Base-by-base conservation (phyloP, 64 coral and sea anemone genomes). In the Trachythela sp. region DNA sequence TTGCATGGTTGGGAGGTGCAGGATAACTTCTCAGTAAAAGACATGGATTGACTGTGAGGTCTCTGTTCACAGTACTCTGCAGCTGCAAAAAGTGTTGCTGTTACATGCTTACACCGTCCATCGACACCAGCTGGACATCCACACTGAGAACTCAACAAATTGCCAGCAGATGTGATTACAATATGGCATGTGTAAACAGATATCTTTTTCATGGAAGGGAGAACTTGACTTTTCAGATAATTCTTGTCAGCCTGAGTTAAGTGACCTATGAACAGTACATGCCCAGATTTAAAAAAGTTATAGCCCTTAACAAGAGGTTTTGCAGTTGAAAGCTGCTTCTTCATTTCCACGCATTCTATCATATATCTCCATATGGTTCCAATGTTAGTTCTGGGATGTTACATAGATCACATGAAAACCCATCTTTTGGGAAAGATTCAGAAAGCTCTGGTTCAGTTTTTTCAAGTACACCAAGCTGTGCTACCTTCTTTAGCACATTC, bases 121-220 rank as follows among this genome's bases (percentile, higher is more conserved):
- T 94, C 92, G 32, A 87, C 50, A 13, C 88, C 92, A 50, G 88
- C 88, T 20, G 88, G 92, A 34, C 92, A 94, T 1, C 72, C 40
- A 70, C 49, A 75, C 5, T 39, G 40, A 13, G 88, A 88, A 35
- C 40, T 87, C 1, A 86, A 1, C 31, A 94, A 39, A 48, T 70
- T 90, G 14, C n/a, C 24, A 11, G 26, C 29, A 11, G n/a, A 10
- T 24, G 10, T 35, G 1, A 72, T 14, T 10, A 72, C 85, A 43
- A 94, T 64, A 36, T 18, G 70, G 45, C 84, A 87, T 17, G 50
- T 90, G 51, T 94, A 90, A 42, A 80, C 36, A 83, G 87, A 18
- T 10, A 4, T 85, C 35, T 94, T 94, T 84, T 89, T 94, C 93
- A 94, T 94, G 5, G 90, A 94, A 48, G 90, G 93, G 4, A 94